Evolutionary conservation across 2,888 invertebrate species (phyloP), one percentile per base, ranked within the genome.

Genomic region (Drosophila bunnanda): DNA sequence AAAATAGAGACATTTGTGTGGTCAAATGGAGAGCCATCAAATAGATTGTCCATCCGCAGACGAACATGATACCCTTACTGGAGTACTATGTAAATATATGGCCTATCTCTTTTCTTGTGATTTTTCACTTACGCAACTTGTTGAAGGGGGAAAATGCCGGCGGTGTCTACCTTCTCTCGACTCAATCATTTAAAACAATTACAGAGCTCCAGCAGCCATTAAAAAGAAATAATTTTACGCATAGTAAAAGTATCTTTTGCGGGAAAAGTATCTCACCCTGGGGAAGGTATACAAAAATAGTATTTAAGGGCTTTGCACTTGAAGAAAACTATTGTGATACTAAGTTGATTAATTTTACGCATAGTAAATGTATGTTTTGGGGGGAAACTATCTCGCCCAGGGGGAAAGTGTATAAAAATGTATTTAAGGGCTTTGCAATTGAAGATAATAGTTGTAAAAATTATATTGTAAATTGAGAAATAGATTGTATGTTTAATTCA

Each of bases 1-100:
- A 79, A 84, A 81, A 86, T 81, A 70, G 17, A 86, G 78, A 77
- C 76, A 79, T 78, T 54, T 71, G 56, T 44, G 32, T n/a, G 36
- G 12, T 17, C 61, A 50, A 55, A 39, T 68, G 53, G 61, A 22
- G 43, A 32, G 48, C 48, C 39, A 65, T 48, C 65, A 58, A 54
- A 17, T 38, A 54, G 52, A 56, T 59, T 53, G 44, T 28, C 13
- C 39, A 46, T 44, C 28, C 38, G 28, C 36, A 58, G 57, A 53
- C 43, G 13, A 38, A 66, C 43, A 17, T 36, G 32, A 43, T 39
- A 66, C 20, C 25, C 50, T 52, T 34, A 22, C 50, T 22, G 20
- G 13, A 0, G 32, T 3, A 30, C 30, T 28, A 46, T 22, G 12
- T 28, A 28, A n/a, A 6, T 46, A 28, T 30, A 13, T 17, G 50